These are phyloP conservation scores for Nycticorax nycticorax DNA, from an alignment of 2,113 vertebrate genomes.

Conservation along the genomic window DNA sequence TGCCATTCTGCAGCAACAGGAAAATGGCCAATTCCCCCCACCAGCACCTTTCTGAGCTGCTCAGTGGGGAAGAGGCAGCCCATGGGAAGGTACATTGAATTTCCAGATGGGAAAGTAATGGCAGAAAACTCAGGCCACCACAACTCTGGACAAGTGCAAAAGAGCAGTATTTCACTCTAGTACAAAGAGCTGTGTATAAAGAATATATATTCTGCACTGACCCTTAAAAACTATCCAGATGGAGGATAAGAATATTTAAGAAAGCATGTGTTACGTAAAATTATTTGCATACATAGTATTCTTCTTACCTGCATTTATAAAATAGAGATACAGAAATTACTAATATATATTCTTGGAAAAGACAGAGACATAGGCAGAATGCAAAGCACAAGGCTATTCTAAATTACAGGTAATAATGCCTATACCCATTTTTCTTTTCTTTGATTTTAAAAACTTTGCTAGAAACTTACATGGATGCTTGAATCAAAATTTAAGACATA, in stretches of 20 bases:
- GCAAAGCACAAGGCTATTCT: neutral
- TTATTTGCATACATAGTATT: neutral
- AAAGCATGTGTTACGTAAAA: neutral
- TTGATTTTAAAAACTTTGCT: neutral
- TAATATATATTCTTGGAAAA: neutral
- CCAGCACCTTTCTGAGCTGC: slow-evolving; percentile 31
- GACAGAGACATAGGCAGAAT: neutral
- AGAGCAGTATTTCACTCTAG: neutral
- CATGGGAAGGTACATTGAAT: slow-evolving; percentile 25
- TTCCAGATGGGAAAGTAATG: slow-evolving; percentile 61
- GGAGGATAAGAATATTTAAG: neutral
- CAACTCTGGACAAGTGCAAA: slow-evolving; percentile 8
- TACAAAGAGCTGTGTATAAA: neutral
- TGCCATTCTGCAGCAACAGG: neutral
- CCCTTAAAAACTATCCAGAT: neutral
- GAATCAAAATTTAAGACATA: neutral
- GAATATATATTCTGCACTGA: neutral
- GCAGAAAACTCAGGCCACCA: slow-evolving; percentile 15
- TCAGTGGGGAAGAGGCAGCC: slow-evolving; percentile 20
- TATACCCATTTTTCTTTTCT: neutral
- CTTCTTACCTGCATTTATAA: neutral
- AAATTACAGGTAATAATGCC: neutral
- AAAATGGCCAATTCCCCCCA: neutral
- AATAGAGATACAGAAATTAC: neutral
- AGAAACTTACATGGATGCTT: neutral